phyloP scores from a whole-genome alignment of 2,113 vertebrate genomes.

The Neogale vison region DNA sequence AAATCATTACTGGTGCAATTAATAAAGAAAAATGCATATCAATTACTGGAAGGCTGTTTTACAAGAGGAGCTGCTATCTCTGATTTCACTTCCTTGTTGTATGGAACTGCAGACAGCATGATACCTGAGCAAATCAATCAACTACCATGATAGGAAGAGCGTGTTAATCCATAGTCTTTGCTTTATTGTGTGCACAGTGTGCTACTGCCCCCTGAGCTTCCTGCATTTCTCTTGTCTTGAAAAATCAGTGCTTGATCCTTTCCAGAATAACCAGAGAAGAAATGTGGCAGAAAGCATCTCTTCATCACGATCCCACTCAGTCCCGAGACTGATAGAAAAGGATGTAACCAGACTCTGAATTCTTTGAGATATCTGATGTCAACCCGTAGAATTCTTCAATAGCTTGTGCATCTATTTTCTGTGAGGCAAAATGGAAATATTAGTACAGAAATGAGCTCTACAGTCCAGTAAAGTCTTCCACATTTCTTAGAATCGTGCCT shows the following conservation, averaged over 20 bases:
- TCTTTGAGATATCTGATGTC: constrained; percentile 92
- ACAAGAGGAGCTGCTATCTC: constrained; percentile 81
- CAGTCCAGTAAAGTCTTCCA: background rate
- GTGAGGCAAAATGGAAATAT: constrained; percentile 58
- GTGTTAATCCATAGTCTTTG: constrained; percentile 78
- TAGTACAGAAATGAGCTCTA: background rate
- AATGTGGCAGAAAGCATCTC: constrained; percentile 78
- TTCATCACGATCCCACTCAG: constrained; percentile 78
- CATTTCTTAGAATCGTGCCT: background rate
- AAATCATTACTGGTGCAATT: constrained; percentile 47
- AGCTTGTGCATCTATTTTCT: constrained; percentile 93
- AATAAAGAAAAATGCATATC: constrained; percentile 58
- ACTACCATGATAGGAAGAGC: constrained; percentile 80
- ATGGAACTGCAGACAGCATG: constrained; percentile 79
- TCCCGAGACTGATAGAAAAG: constrained; percentile 92
- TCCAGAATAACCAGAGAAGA: constrained; percentile 80
- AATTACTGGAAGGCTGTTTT: constrained; percentile 76
- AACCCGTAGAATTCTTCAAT: constrained; percentile 93
- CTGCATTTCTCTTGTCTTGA: constrained; percentile 76
- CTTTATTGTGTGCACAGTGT: constrained; percentile 86
- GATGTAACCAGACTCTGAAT: constrained; percentile 92
- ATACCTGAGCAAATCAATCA: constrained; percentile 89
- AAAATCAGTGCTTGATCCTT: constrained; percentile 82
- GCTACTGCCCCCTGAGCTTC: constrained; percentile 84
- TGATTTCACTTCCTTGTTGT: constrained; percentile 75